Percentiles rank a stretch among this genome's conserved stretches.
Evolutionary conservation across 2,797 vertebrate species (phyloP).

Genomic region (Argentina silus): DNA sequence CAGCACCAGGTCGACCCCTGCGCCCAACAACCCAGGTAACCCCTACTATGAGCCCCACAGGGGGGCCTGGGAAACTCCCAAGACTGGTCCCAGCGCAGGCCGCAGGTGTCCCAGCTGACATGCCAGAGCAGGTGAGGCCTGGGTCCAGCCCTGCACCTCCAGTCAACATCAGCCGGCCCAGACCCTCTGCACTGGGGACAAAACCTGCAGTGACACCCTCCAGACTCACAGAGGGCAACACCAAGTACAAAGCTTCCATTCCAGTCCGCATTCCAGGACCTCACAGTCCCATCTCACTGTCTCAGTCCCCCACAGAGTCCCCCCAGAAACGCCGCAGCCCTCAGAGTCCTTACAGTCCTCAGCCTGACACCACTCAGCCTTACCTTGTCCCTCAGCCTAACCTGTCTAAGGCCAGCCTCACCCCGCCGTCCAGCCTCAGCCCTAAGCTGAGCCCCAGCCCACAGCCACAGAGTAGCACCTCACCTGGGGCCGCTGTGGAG

Average conservation of each 20-base stretch:
- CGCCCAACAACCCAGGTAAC: constrained; percentile 50
- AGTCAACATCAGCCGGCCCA: constrained; percentile 70
- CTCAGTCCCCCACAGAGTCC: constrained; percentile 71
- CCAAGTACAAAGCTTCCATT: constrained; percentile 59
- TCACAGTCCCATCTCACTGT: constrained; percentile 46
- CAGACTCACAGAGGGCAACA: constrained; percentile 47
- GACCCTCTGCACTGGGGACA: constrained; percentile 68
- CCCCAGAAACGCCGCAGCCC: constrained; percentile 58
- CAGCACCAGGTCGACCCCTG: constrained; percentile 33
- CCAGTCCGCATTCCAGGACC: constrained; percentile 63
- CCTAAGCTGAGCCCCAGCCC: constrained; percentile 53
- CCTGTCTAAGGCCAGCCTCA: constrained; percentile 25
- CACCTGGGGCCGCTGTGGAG: constrained; percentile 47
- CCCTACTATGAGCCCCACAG: constrained; percentile 36
- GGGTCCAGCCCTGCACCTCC: constrained; percentile 47
- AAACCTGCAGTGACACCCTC: constrained; percentile 59
- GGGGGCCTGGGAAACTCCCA: constrained; percentile 25
- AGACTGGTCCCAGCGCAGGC: constrained; percentile 28
- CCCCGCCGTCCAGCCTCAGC: constrained; percentile 29
- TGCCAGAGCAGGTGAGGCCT: constrained; percentile 34
- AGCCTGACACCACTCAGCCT: constrained; percentile 45
- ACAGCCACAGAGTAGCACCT: constrained; percentile 46
- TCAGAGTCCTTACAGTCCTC: constrained; percentile 60
- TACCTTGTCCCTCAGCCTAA: constrained; percentile 52
- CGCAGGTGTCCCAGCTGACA: constrained; percentile 24